Base-by-base conservation (phyloP, 2,888 invertebrate genomes). In the Synanthedon andrenaeformis region DNA sequence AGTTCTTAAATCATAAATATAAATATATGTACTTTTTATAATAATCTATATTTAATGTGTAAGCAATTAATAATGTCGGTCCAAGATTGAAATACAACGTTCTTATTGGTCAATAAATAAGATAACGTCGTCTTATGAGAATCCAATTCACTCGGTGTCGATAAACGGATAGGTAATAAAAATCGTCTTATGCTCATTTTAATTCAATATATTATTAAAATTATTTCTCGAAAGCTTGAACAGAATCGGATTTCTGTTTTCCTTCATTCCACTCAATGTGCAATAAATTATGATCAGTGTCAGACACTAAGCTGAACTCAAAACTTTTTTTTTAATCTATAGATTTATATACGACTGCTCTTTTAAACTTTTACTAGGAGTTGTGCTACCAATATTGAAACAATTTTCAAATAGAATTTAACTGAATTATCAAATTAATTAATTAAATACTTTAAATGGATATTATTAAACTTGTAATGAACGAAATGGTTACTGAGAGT, bases 221-320 rank as follows among this genome's bases (percentile, higher is more conserved):
- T 74, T 69, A 67, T 72, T 65, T 70, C 67, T 67, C 58, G 60
- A 73, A 69, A 67, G 62, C 67, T 73, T 65, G 67, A 62, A 69
- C 69, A 42, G 57, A 73, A 69, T 63, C 67, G 60, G 66, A 73
- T 75, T 74, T 70, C 70, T 74, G 68, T 72, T 75, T 74, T 76
- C 69, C 66, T 71, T 70, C 69, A 70, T 70, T 70, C 70, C 62
- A 61, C 61, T 69, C 66, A 70, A 76, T 73, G 69, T 66, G 66
- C 71, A 60, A 76, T 84, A 83, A 83, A 82, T 84, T 70, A 57
- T 63, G 72, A 80, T 83, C 69, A 82, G 62, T 70, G 77, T 80
- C 77, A 62, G 56, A 56, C 58, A 54, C 59, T 59, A 53, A 59
- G 59, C 58, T 53, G 55, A 19, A 49, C 10, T 49, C 19, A 49